Percentiles rank a stretch among this genome's conserved stretches.
These are phyloP conservation scores for Pagrus major DNA, from an alignment of 2,113 vertebrate species.

Conservation along the genomic window DNA sequence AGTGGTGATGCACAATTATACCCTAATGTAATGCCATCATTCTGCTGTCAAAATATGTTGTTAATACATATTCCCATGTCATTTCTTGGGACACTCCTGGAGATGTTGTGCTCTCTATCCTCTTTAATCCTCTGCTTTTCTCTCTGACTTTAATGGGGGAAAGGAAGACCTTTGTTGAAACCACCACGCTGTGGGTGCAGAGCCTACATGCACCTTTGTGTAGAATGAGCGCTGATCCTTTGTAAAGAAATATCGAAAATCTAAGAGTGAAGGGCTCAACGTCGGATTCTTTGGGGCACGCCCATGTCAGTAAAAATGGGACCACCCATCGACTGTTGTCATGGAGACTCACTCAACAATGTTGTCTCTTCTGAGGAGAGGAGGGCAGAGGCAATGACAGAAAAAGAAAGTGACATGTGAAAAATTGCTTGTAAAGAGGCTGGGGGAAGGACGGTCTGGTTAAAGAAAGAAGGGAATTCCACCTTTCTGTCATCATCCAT, in stretches of 20 bases:
- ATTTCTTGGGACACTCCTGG: not conserved
- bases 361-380: slow-evolving; percentile 18
- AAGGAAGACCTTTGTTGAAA: not conserved
- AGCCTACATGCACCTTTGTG: not conserved
- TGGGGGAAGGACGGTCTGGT: slow-evolving; percentile 6
- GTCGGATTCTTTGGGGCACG: slow-evolving; percentile 27
- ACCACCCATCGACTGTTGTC: slow-evolving; percentile 66
- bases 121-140: not conserved
- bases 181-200: not conserved
- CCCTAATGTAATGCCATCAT: not conserved
- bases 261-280: slow-evolving; percentile 21
- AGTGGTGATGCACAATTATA: not conserved
- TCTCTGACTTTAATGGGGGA: not conserved
- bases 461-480: slow-evolving; percentile 20
- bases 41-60: slow-evolving; percentile 5
- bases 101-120: not conserved
- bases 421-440: slow-evolving; percentile 40
- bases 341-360: slow-evolving; percentile 72
- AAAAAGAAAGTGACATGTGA: slow-evolving; percentile 62
- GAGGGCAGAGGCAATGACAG: slow-evolving; percentile 40
- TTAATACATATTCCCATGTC: not conserved
- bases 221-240: not conserved
- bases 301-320: slow-evolving; percentile 27
- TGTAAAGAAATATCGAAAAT: slow-evolving; percentile 40
- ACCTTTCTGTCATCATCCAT: slow-evolving; percentile 31